phyloP scores from a whole-genome alignment of 2,888 invertebrate genomes.

The Cryptocephalus moraei region DNA sequence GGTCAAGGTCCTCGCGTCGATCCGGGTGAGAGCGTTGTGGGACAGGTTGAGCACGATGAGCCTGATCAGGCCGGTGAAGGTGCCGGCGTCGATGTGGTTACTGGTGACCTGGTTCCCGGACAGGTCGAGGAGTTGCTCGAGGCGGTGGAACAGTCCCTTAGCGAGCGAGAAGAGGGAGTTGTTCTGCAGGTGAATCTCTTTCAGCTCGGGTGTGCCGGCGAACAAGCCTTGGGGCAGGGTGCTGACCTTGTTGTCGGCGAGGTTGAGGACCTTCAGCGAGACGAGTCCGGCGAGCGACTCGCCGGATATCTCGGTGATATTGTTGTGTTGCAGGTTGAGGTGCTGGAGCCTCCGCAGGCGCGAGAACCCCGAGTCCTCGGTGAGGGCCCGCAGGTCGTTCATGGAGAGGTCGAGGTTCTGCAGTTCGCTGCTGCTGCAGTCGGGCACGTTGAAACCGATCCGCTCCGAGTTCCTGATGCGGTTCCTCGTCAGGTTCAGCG shows the following conservation, averaged over 20 bases:
- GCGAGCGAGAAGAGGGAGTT: constrained; percentile 77
- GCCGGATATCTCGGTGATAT: constrained; percentile 66
- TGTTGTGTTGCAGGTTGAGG: constrained; percentile 73
- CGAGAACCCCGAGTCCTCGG: constrained; percentile 62
- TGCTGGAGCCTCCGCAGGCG: constrained; percentile 68
- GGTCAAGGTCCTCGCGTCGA: constrained; percentile 78
- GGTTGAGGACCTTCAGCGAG: constrained; percentile 70
- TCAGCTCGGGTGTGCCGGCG: constrained; percentile 67
- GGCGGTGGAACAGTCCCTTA: constrained; percentile 69
- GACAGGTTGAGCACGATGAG: constrained; percentile 77
- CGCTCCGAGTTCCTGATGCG: constrained; percentile 67
- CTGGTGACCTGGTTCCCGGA: constrained; percentile 78
- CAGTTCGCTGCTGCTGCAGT: constrained; percentile 58
- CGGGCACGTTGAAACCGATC: constrained; percentile 56
- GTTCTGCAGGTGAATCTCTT: constrained; percentile 75
- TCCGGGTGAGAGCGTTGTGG: constrained; percentile 73
- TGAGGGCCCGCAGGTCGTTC: constrained; percentile 64
- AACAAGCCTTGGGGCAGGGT: constrained; percentile 74
- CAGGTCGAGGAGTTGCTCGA: constrained; percentile 76
- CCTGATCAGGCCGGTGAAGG: constrained; percentile 75
- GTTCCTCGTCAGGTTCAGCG: constrained; percentile 77
- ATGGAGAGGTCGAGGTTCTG: constrained; percentile 70
- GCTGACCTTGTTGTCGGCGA: constrained; percentile 76
- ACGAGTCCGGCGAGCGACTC: constrained; percentile 71
- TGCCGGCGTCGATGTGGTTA: constrained; percentile 73